Conservation (phyloP, 2,888 invertebrate genomes). For the Slavum lentiscoides region DNA sequence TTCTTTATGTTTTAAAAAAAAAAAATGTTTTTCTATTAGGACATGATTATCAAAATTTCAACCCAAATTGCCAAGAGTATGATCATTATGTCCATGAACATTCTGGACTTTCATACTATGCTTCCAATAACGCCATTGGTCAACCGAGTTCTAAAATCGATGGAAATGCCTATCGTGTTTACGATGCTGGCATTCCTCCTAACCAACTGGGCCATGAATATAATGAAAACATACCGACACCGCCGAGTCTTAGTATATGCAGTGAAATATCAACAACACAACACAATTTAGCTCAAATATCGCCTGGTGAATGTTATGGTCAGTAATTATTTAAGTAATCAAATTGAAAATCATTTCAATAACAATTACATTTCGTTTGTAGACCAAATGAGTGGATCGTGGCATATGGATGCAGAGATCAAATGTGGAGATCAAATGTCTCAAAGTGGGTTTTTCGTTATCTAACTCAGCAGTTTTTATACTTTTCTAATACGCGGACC, state of each 20-base stretch:
- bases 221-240: conserved; percentile 58
- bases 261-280: conserved; percentile 60
- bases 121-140: conserved; percentile 19
- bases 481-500: too few species aligned
- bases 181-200: conserved; percentile 55
- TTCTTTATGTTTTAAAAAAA: background rate
- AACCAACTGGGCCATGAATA: conserved; percentile 57
- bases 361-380: conserved; percentile 54
- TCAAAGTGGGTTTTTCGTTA: conserved; percentile 57
- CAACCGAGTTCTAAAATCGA: conserved; percentile 34
- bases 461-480: background rate
- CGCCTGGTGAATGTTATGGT: conserved; percentile 70
- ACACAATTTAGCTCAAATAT: conserved; percentile 59
- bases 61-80: conserved; percentile 44
- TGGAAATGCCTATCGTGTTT: conserved; percentile 40
- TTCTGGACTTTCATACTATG: conserved; percentile 41
- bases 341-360: background rate
- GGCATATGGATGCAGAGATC: conserved; percentile 60
- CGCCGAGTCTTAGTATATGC: conserved; percentile 58
- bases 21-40: background rate
- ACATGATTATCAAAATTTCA: conserved; percentile 49
- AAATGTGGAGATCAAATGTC: conserved; percentile 60
- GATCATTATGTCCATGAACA: conserved; percentile 43
- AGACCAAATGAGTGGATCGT: conserved; percentile 62
- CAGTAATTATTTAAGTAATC: conserved; percentile 55